Percentiles rank a stretch among this genome's conserved stretches.
These are phyloP conservation scores for Mionectes macconnelli DNA, from an alignment of 2,113 vertebrate species.

Conservation along the genomic window DNA sequence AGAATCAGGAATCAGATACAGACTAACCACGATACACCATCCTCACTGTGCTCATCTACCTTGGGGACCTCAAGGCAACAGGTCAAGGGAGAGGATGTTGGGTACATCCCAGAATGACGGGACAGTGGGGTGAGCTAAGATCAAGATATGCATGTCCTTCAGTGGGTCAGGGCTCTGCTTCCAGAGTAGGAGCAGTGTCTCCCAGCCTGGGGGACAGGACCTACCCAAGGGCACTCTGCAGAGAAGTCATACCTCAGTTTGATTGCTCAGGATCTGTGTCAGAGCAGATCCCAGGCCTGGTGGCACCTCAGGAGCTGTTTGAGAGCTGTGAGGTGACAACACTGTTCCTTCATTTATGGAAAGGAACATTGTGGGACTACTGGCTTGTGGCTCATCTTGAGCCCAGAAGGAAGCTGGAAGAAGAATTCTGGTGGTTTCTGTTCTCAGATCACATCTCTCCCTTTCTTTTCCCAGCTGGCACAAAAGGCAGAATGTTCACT, in stretches of 20 bases:
- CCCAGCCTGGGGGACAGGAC: not conserved
- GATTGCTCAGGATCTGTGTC: too few species aligned
- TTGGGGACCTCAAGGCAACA: not conserved
- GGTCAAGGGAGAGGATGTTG: not conserved
- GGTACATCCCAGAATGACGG: not conserved
- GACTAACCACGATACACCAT: not conserved
- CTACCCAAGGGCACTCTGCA: not conserved
- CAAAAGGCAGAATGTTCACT: not conserved
- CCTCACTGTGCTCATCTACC: not conserved
- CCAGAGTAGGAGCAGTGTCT: not conserved
- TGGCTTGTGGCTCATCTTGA: not conserved
- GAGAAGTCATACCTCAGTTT: not conserved
- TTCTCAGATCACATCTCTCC: not conserved
- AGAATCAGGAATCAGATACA: not conserved
- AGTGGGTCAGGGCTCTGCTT: not conserved
- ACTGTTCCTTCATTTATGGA: not conserved
- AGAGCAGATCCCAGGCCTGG: not conserved
- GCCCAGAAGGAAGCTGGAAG: not conserved
- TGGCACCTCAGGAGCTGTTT: not conserved
- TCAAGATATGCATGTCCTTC: accelerated
- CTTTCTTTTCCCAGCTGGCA: not conserved
- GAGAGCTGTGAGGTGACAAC: not conserved
- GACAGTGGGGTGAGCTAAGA: not conserved
- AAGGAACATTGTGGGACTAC: not conserved
- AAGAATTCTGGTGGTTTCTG: not conserved